Evolutionary conservation across 2,888 invertebrate genomes (phyloP), one percentile per base, ranked within the genome.

Genomic region (Heterodera filipjevi): DNA sequence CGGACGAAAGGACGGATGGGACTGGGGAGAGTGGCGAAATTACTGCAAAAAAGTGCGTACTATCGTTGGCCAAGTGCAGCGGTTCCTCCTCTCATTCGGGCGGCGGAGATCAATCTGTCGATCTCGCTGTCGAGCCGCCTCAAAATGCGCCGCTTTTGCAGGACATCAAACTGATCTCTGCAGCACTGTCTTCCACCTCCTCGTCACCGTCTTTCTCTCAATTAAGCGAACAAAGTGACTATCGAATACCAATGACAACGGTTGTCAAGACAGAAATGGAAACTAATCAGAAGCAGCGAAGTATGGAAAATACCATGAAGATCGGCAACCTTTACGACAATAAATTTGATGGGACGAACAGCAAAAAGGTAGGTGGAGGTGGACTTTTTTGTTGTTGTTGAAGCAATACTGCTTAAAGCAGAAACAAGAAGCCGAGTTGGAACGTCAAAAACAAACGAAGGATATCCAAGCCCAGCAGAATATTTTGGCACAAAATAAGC

Each of bases 131-230:
- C n/a, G 59, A 59, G 3, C 59, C 59, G 5, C 27, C 59, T 10
- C 68, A 68, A 22, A 68, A 33, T 27, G 33, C 33, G 68, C 2
- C n/a, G 16, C 16, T 68, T 68, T 35, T 68, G 32, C 68, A 35
- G 35, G 68, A 68, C 19, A 68, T 68, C 19, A 68, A 68, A 22
- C 68, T 32, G 33, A n/a, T 68, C 8, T 33, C 68, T 5, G 14
- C 68, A 8, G 8, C 35, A 1, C 16, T 35, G 16, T 68, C 68
- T 14, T 68, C 68, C 19, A 22, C 32, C 16, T 68, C 68, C 33
- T 68, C 68, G 33, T 68, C 68, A 3, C 68, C 68, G 27, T 32
- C 68, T 22, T 35, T 68, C 6, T 68, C 68, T 5, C 68, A 68
- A 27, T 3, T 68, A 22, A 33, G 68, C 35, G 68, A 68, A 35